phyloP scores from a whole-genome alignment of 2,888 invertebrate species.

The Cantharis rustica region DNA sequence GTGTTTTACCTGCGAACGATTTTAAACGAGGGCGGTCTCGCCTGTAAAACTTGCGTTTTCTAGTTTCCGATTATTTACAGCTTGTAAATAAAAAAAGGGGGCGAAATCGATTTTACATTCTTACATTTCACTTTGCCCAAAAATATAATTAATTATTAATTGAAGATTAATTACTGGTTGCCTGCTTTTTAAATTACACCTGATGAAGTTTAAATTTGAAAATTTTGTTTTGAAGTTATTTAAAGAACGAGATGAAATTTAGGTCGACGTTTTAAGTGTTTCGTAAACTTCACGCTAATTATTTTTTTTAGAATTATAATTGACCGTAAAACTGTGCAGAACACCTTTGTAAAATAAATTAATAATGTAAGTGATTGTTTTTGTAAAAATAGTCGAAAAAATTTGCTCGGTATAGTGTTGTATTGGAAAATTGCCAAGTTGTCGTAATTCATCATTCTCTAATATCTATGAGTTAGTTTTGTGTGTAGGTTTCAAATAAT shows the following conservation, averaged over 20 bases:
- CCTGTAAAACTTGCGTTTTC: not conserved
- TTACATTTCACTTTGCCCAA: not conserved
- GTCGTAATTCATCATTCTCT: conserved; percentile 43
- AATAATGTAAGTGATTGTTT: conserved; percentile 26
- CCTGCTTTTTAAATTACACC: not conserved
- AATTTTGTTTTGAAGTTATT: not conserved
- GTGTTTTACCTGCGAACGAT: conserved; percentile 36
- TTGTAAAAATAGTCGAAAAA: conserved; percentile 34
- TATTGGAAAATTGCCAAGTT: conserved; percentile 35
- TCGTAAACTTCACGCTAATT: conserved; percentile 4
- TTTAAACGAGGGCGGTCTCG: not conserved
- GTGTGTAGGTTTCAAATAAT: conserved; percentile 41
- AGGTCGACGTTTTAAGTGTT: conserved; percentile 4
- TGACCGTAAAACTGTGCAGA: conserved; percentile 13
- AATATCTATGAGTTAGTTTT: conserved; percentile 40
- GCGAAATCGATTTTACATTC: not conserved
- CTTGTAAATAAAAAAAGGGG: not conserved
- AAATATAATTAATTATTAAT: not conserved
- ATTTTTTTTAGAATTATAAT: conserved; percentile 11
- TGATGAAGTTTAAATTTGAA: not conserved
- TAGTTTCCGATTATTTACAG: not conserved
- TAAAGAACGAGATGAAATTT: conserved; percentile 2
- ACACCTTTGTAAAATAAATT: conserved; percentile 18
- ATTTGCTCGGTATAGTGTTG: conserved; percentile 31
- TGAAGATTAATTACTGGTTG: not conserved